A percentile compares a stretch with the other conserved stretches of the same genome.
Evolutionary conservation across 2,113 vertebrate species (phyloP).

Genomic region (Phylloscopus trochilus): DNA sequence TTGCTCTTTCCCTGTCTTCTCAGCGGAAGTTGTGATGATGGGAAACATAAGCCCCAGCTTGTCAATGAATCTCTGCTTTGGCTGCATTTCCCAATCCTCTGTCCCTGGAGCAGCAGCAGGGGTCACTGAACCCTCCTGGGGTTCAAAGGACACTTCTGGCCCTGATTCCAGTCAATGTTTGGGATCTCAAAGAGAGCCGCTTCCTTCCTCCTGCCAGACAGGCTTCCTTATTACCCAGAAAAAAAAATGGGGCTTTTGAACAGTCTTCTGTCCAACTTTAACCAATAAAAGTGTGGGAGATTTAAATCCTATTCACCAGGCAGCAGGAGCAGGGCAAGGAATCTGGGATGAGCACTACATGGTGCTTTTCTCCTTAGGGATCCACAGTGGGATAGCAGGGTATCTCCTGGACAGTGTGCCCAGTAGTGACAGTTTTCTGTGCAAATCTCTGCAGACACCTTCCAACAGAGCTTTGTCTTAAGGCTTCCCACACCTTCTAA

Average conservation of each 20-base stretch:
- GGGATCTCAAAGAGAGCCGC: neutral
- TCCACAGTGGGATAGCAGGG: rapidly evolving
- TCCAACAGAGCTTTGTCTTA: neutral
- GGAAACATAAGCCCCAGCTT: neutral
- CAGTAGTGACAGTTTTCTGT: neutral
- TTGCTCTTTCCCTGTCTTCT: neutral
- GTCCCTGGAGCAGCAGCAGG: neutral
- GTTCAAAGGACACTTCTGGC: neutral
- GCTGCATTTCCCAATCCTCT: neutral
- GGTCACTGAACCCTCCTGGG: neutral
- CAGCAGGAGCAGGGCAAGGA: neutral
- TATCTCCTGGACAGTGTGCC: neutral
- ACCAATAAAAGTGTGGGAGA: neutral
- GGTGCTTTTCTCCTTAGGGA: neutral
- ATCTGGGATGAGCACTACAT: neutral
- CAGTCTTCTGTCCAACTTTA: neutral
- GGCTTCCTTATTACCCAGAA: neutral
- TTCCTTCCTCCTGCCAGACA: neutral
- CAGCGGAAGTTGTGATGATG: neutral
- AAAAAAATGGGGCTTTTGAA: neutral
- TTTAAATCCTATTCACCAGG: neutral
- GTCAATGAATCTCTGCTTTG: neutral
- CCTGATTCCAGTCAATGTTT: rapidly evolving
- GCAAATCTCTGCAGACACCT: neutral
- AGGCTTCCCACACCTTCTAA: neutral